These are phyloP conservation scores for Dendroctonus valens DNA, from an alignment of 1,140 invertebrate species.

Conservation along the genomic window DNA sequence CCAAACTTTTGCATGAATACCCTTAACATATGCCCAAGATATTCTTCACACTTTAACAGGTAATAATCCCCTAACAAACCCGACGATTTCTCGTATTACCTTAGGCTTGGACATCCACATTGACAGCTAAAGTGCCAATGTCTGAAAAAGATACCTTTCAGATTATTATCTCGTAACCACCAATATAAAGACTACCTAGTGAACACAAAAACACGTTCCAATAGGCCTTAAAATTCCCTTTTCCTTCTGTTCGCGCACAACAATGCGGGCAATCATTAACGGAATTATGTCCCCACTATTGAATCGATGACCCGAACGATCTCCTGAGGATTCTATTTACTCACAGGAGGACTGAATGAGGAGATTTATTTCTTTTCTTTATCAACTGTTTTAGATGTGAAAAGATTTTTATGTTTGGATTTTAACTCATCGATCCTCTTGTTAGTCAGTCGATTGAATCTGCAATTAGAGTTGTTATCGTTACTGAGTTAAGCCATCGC, in stretches of 20 bases:
- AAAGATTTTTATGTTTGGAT: too few species aligned
- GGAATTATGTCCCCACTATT: slow-evolving; percentile 24
- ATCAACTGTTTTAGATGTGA: too few species aligned
- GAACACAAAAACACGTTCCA: slow-evolving; percentile 25
- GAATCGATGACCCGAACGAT: slow-evolving; percentile 31
- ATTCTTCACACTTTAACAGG: slow-evolving; percentile 2
- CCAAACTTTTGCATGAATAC: too few species aligned
- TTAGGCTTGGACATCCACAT: slow-evolving; percentile 14
- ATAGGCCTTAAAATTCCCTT: slow-evolving; percentile 29
- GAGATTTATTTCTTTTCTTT: too few species aligned
- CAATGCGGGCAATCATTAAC: slow-evolving; percentile 33
- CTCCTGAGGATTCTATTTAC: slow-evolving; percentile 30
- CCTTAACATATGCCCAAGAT: neutral
- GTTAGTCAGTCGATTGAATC: too few species aligned
- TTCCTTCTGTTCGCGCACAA: slow-evolving; percentile 9
- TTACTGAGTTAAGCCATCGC: too few species aligned
- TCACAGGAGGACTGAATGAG: too few species aligned
- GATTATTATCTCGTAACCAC: slow-evolving; percentile 35
- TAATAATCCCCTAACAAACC: neutral
- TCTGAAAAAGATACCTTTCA: slow-evolving; percentile 24
- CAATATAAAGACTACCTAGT: slow-evolving; percentile 24
- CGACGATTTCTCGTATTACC: slow-evolving; percentile 9
- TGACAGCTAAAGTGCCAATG: slow-evolving; percentile 34
- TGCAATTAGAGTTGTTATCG: too few species aligned
- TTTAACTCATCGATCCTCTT: too few species aligned